These are phyloP conservation scores for Glaucopsyche alexis DNA, from an alignment of 2,888 invertebrate species.

Conservation along the genomic window DNA sequence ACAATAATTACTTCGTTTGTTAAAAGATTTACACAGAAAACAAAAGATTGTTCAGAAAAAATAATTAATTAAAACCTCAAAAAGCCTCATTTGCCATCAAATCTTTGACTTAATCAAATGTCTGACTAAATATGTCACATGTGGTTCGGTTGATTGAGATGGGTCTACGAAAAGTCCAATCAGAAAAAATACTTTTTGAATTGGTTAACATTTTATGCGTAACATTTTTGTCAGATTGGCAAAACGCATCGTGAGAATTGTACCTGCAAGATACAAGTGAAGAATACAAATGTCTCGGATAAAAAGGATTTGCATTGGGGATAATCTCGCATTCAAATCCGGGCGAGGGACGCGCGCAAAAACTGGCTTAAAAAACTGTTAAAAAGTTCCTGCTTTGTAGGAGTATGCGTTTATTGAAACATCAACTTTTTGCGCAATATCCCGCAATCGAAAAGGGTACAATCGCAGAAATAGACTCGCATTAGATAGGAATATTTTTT, in stretches of 20 bases:
- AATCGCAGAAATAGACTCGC: conserved; percentile 46
- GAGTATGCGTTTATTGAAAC: conserved; percentile 55
- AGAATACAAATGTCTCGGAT: conserved; percentile 43
- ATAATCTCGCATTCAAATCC: conserved; percentile 48
- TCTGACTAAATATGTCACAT: background rate
- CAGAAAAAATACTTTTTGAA: background rate
- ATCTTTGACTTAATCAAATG: background rate
- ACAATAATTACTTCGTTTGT: too few relatives aligned
- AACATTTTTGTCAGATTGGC: conserved; percentile 1
- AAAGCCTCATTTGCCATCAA: background rate
- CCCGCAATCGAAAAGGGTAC: conserved; percentile 49
- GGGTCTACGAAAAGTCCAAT: background rate
- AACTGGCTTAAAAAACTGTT: conserved; percentile 39
- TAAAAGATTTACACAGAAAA: too few relatives aligned
- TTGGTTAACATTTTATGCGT: background rate
- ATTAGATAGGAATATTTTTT: conserved; percentile 43
- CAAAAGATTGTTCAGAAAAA: background rate
- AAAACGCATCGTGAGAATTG: conserved; percentile 23
- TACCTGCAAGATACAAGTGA: conserved; percentile 29
- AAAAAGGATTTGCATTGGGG: conserved; percentile 47
- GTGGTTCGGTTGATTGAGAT: background rate
- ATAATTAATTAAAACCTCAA: background rate
- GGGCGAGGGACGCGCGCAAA: conserved; percentile 44
- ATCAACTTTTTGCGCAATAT: conserved; percentile 49
- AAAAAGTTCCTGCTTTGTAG: conserved; percentile 42